Evolutionary conservation across 2,888 invertebrate species (phyloP), one percentile per base, ranked within the genome.

Genomic region (Tipula confusa): DNA sequence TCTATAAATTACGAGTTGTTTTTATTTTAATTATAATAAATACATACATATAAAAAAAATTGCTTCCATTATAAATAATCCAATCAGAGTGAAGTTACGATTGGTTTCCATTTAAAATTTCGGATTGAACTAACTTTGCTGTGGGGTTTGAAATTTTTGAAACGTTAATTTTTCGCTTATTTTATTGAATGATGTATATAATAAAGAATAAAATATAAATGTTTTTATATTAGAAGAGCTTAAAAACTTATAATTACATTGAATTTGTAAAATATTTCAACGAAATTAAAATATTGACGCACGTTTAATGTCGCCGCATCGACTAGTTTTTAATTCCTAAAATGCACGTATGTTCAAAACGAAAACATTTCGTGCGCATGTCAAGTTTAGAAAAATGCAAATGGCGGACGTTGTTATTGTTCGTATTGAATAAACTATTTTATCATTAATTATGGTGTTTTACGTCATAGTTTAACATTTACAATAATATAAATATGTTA

Each of bases 381-480:
- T 92, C 93, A 93, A 91, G 92, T 93, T 93, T 93, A 92, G 94
- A 84, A 84, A 94, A 96, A 95, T 96, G 95, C 96, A 97, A 97
- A 97, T 97, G 97, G 97, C 97, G 96, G 95, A 96, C 94, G 96
- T 96, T 97, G 97, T 97, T 97, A 96, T 97, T 97, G 97, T 97
- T 97, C 95, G 95, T 95, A 95, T 95, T 94, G 95, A 95, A 91
- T 92, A 92, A 92, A 92, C 92, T 92, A 92, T 92, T 93, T 92
- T 91, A 92, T 91, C 91, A 91, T 90, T 92, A 92, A 92, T 92
- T 93, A 92, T 92, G 83, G 91, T 90, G 91, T 92, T 92, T 92
- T 92, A 91, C 91, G 91, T 90, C 89, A 90, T 90, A 90, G 92
- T 92, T 92, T 91, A 90, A 91, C 90, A 90, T 89, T 89, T 89